Conservation (phyloP, 2,797 vertebrate genomes). For the Botia kubotai region DNA sequence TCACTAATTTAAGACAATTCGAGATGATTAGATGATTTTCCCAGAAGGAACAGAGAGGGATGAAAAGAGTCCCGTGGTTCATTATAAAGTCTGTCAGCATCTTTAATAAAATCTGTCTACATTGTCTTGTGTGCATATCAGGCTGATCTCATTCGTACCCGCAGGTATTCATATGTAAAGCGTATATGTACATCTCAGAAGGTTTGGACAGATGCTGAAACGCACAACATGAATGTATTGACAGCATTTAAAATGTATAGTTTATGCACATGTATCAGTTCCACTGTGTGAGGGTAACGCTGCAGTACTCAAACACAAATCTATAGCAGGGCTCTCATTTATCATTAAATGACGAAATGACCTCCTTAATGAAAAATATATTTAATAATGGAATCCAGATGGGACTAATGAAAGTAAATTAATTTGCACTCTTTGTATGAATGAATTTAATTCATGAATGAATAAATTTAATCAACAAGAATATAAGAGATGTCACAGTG, state of each 20-base stretch:
- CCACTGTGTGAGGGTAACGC: background rate
- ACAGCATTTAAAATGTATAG: background rate
- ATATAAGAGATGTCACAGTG: too few species aligned
- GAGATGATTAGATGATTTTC: conserved; percentile 54
- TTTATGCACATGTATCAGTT: background rate
- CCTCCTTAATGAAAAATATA: too few species aligned
- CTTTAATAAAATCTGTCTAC: conserved; percentile 51
- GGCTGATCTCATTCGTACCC: conserved; percentile 8
- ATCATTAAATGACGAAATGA: background rate
- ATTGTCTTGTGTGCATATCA: conserved; percentile 42
- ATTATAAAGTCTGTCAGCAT: conserved; percentile 47
- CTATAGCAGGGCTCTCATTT: background rate
- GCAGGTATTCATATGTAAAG: background rate
- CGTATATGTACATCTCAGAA: background rate
- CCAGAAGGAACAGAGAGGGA: conserved; percentile 24
- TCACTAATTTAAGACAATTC: conserved; percentile 57
- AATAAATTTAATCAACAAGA: background rate
- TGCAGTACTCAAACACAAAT: background rate
- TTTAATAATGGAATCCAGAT: background rate
- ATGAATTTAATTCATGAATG: background rate
- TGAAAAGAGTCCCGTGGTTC: conserved; percentile 37
- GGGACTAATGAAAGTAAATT: background rate
- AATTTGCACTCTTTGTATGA: background rate
- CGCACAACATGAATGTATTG: background rate
- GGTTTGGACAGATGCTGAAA: background rate